Evolutionary conservation across 1,140 invertebrate species (phyloP).

Genomic region (Vanessa tameamea): DNA sequence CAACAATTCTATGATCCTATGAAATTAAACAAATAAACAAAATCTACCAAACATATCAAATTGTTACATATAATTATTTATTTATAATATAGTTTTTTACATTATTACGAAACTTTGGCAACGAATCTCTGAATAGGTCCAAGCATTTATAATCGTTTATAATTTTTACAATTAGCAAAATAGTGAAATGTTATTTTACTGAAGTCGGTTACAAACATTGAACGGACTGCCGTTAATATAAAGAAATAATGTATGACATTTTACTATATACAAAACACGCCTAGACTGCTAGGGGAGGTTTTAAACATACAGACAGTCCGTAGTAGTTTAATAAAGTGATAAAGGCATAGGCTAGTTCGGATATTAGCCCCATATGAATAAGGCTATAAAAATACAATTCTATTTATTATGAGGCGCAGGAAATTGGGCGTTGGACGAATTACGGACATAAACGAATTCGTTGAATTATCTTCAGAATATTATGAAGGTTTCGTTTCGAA

Average conservation of each 20-base stretch:
- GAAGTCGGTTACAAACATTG: too few relatives aligned
- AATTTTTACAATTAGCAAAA: too few relatives aligned
- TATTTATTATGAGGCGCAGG: conserved; percentile 32
- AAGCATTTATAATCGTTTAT: too few relatives aligned
- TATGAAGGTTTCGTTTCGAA: background rate
- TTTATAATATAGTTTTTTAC: too few relatives aligned
- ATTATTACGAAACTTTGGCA: too few relatives aligned
- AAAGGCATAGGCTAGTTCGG: conserved; percentile 23
- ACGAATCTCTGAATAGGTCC: too few relatives aligned
- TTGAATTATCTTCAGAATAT: background rate
- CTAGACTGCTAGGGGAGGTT: conserved; percentile 10
- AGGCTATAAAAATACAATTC: conserved; percentile 47
- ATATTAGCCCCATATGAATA: conserved; percentile 37
- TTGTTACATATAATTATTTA: too few relatives aligned
- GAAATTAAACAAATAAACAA: too few relatives aligned
- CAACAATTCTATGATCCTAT: too few relatives aligned
- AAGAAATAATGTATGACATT: background rate
- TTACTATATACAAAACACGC: conserved; percentile 1
- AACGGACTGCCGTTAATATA: too few relatives aligned
- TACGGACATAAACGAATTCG: conserved; percentile 21
- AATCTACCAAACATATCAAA: too few relatives aligned
- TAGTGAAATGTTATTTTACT: too few relatives aligned
- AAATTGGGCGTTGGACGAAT: conserved; percentile 36
- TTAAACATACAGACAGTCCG: conserved; percentile 11
- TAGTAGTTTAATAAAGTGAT: conserved; percentile 17